Evolutionary conservation across 2,113 vertebrate species (phyloP), one percentile per base, ranked within the genome.

Genomic region (Callospermophilus lateralis): DNA sequence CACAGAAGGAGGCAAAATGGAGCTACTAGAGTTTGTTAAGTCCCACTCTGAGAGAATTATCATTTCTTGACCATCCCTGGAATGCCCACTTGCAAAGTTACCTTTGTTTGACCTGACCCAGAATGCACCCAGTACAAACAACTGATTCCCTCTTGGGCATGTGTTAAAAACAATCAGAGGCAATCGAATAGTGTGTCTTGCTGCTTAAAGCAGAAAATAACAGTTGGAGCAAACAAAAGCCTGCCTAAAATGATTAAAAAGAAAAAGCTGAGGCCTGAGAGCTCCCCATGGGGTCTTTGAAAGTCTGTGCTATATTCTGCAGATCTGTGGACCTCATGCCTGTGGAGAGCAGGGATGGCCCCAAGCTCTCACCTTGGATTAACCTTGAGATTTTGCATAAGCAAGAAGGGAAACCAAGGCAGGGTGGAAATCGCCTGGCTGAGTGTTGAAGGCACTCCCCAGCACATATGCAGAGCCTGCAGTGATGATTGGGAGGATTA

Each of bases 101-200:
- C 12, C 26, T 55, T 73, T 78, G 28, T 39, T 81, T 26, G 16
- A 17, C 28, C 8, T 72, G 84, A 79, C 32, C 42, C 76, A 68
- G 77, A 77, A 12, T 9, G 80, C 32, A 58, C 4, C 30, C 7
- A 24, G 8, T 34, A 22, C 37, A 96, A 53, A 63, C 3, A 63
- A 30, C 16, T 5, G 63, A 63, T 88, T 80, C 34, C 1, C 37
- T 10, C 6, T 8, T 6, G 24, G 12, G 34, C n/a, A 39, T n/a
- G 74, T 63, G n/a, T 53, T 61, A 32, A 87, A 92, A 95, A 51
- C 28, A 61, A 30, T 89, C 48, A 84, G 45, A 95, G 22, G 19
- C 12, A 84, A 84, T 10, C 42, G 48, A 30, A 78, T 58, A 77
- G 6, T 26, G 12, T 19, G 34, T 24, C 61, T 63, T 63, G 65